Evolutionary conservation across 2,113 vertebrate genomes (phyloP).

Genomic region (Pseudopipra pipra): DNA sequence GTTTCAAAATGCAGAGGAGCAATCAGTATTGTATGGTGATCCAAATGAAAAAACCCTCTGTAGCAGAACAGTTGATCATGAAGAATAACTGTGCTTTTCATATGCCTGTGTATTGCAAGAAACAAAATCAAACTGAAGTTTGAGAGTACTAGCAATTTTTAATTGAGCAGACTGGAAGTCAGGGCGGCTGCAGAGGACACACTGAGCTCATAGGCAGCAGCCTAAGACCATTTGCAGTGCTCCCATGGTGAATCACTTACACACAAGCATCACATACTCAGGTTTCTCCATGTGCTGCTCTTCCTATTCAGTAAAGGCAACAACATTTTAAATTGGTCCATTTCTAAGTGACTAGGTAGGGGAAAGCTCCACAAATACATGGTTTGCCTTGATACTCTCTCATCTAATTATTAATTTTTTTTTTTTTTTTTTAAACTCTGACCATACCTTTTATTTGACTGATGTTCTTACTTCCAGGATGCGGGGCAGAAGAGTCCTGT

Average conservation of each 20-base stretch:
- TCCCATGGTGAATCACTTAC: not conserved
- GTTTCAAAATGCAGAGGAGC: not conserved
- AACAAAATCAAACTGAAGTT: not conserved
- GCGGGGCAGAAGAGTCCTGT: not conserved
- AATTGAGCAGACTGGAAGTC: not conserved
- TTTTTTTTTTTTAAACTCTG: not conserved
- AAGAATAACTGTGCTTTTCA: not conserved
- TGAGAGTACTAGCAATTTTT: not conserved
- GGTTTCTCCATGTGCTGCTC: not conserved
- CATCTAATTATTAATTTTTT: not conserved
- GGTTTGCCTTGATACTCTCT: not conserved
- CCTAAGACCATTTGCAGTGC: not conserved
- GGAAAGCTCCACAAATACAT: not conserved
- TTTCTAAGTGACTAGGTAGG: not conserved
- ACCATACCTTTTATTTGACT: not conserved
- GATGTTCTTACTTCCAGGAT: not conserved
- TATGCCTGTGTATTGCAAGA: not conserved
- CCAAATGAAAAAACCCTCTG: not conserved
- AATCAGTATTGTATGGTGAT: not conserved
- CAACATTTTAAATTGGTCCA: not conserved
- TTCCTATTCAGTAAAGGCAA: not conserved
- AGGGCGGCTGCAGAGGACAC: not conserved
- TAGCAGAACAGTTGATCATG: not conserved
- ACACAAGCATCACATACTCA: not conserved
- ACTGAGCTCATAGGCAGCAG: not conserved